Percentiles rank a stretch among this genome's conserved stretches.
Evolutionary conservation across 2,113 vertebrate species (phyloP).

Genomic region (Saccopteryx bilineata): DNA sequence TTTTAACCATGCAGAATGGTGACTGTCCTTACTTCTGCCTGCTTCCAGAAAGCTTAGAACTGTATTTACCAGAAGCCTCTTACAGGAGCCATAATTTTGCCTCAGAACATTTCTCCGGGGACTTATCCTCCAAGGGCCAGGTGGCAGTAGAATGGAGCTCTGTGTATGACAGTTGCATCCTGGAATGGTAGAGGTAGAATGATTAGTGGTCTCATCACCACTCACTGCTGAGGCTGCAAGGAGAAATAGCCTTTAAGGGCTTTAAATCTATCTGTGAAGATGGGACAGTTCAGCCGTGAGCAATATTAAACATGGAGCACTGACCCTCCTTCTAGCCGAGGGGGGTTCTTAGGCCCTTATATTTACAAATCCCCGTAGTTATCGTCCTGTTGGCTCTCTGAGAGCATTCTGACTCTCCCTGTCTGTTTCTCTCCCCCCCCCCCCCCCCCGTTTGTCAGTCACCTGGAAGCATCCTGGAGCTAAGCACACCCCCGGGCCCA

Average conservation of each 20-base stretch:
- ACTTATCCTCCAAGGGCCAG: not conserved
- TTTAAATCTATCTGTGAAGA: not conserved
- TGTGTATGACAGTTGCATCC: not conserved
- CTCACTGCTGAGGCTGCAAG: not conserved
- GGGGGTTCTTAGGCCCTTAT: not conserved
- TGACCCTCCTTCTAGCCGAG: not conserved
- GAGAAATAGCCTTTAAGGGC: not conserved
- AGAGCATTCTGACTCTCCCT: not conserved
- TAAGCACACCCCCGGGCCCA: not conserved
- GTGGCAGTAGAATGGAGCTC: not conserved
- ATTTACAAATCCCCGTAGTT: not conserved
- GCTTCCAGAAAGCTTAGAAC: constrained; percentile 19
- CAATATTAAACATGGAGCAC: not conserved
- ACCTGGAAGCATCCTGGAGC: not conserved
- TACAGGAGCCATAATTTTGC: not conserved
- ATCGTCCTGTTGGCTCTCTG: not conserved
- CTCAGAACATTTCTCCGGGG: not conserved
- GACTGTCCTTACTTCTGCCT: not conserved
- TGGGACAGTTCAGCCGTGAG: not conserved
- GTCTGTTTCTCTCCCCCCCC: not conserved
- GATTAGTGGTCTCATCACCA: not conserved
- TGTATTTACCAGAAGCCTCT: not conserved
- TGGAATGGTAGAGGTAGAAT: not conserved
- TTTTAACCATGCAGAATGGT: not conserved
- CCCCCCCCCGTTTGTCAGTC: not conserved